phyloP scores from a whole-genome alignment of 1,140 invertebrate genomes.

The Galendromus occidentalis region DNA sequence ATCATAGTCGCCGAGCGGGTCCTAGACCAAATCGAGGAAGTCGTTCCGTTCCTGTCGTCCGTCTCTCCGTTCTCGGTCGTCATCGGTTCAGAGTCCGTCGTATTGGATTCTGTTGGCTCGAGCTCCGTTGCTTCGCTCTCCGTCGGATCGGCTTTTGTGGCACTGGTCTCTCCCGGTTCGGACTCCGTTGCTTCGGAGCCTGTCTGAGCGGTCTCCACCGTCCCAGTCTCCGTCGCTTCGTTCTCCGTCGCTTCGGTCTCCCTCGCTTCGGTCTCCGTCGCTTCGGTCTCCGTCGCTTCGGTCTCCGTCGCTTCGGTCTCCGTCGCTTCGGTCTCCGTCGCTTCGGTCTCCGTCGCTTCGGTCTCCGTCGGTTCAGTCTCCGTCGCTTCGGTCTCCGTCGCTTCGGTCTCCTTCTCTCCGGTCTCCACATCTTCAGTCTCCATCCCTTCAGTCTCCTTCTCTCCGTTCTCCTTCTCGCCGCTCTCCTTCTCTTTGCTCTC shows the following conservation, averaged over 20 bases:
- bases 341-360: constrained; percentile 15
- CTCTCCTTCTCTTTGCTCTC: not conserved
- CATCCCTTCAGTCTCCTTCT: constrained; percentile 13
- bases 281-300: constrained; percentile 13
- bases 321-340: constrained; percentile 7
- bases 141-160: no score
- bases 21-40: no score
- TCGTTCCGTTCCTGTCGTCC: no score
- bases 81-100: no score
- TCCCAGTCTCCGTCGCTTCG: no score
- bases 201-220: no score
- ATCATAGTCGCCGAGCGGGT: no score
- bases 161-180: constrained; percentile 4
- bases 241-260: no score
- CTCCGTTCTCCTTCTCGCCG: constrained; percentile 13
- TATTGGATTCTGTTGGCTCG: no score
- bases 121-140: no score
- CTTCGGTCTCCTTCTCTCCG: constrained; percentile 23
- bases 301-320: constrained; percentile 7
- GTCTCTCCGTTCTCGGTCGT: no score
- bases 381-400: constrained; percentile 14
- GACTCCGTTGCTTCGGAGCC: no score
- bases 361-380: constrained; percentile 12
- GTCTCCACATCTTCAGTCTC: constrained; percentile 9
- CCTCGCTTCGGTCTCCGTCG: constrained; percentile 2